Conservation (phyloP, 2,888 invertebrate genomes). For the Pteria penguin region DNA sequence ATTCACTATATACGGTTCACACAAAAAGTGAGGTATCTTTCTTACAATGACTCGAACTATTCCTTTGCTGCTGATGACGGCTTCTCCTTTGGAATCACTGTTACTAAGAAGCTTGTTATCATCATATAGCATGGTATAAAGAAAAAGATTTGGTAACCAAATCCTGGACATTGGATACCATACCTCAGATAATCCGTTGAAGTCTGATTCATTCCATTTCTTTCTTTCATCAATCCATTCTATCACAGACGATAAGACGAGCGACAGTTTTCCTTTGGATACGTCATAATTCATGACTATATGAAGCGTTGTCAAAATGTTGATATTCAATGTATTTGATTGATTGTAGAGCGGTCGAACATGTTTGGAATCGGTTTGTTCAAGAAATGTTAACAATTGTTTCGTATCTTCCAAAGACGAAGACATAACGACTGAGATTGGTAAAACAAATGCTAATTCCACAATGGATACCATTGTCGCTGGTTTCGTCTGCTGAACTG, state of each 20-base stretch:
- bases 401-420: neutral
- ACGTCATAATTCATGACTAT: neutral
- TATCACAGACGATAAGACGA: neutral
- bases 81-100: neutral
- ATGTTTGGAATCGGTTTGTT: neutral
- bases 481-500: no score
- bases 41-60: neutral
- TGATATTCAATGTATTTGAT: neutral
- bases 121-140: neutral
- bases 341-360: neutral
- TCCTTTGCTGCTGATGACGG: neutral
- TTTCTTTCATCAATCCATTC: slow-evolving; percentile 3
- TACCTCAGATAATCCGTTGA: neutral
- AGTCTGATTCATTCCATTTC: neutral
- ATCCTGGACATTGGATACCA: neutral
- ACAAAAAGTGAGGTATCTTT: neutral
- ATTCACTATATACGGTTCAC: neutral
- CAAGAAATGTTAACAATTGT: neutral
- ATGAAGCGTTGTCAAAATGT: neutral
- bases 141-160: neutral
- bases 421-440: no score
- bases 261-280: neutral
- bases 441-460: no score
- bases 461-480: no score
- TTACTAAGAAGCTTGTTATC: neutral